These are phyloP conservation scores for Puntigrus tetrazona DNA, from an alignment of 2,113 vertebrate species.

Conservation along the genomic window DNA sequence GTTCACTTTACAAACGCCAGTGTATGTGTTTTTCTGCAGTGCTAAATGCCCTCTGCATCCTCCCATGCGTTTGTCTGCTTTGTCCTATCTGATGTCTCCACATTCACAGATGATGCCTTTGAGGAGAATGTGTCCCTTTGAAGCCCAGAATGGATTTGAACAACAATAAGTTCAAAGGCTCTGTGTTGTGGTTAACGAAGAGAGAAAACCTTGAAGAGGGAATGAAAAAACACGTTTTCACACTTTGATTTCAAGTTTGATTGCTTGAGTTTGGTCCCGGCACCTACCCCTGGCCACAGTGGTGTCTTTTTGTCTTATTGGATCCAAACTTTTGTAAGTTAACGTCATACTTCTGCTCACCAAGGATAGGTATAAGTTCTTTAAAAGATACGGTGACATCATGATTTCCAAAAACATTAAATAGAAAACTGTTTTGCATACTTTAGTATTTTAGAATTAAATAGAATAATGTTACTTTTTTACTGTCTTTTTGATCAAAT, in stretches of 20 bases:
- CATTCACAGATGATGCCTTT: slow-evolving; percentile 11
- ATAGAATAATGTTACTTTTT: background rate
- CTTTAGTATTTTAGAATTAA: no score
- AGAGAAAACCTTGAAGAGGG: background rate
- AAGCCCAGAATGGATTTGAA: background rate
- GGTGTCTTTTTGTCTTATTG: background rate
- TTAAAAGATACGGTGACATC: background rate
- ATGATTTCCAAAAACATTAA: background rate
- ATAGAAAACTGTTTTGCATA: background rate
- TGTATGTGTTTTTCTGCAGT: background rate
- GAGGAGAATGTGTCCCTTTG: slow-evolving; percentile 13
- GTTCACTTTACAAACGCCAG: background rate
- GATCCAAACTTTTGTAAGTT: background rate
- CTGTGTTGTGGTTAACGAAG: slow-evolving; percentile 8
- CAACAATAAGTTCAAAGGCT: slow-evolving; percentile 7
- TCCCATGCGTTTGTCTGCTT: background rate
- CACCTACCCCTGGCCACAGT: background rate
- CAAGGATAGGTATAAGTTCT: background rate
- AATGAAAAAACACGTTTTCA: background rate
- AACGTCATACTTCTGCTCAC: background rate
- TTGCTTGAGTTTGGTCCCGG: background rate
- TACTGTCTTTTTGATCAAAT: background rate
- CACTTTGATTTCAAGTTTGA: background rate
- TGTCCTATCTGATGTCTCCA: slow-evolving; percentile 19
- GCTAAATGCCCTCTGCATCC: background rate